These are phyloP conservation scores for Branchipolynoe longqiensis DNA, from an alignment of 2,888 invertebrate species.

Conservation along the genomic window DNA sequence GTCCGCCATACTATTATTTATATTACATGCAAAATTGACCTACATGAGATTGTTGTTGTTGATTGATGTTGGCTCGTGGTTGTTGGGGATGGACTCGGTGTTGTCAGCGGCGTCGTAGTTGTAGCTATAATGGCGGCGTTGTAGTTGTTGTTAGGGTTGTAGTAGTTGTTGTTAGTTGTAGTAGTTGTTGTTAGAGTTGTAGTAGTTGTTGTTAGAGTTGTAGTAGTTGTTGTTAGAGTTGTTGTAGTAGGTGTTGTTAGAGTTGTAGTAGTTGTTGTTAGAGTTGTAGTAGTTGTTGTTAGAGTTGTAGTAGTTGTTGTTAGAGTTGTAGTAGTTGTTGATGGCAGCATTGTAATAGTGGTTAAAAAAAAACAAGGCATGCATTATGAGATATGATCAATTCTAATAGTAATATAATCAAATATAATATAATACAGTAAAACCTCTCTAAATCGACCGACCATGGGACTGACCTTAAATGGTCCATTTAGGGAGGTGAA, in stretches of 20 bases:
- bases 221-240: not conserved
- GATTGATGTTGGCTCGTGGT: not conserved
- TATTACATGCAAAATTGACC: too few relatives aligned
- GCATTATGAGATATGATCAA: not conserved
- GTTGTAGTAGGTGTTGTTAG: not conserved
- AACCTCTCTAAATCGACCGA: too few relatives aligned
- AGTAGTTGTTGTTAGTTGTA: not conserved
- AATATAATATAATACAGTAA: too few relatives aligned
- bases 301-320: not conserved
- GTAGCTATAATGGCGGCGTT: not conserved
- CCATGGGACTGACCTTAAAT: too few relatives aligned
- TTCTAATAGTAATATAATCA: not conserved
- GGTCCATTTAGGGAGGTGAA: too few relatives aligned
- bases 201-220: constrained; percentile 2
- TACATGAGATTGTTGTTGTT: not conserved
- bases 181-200: not conserved
- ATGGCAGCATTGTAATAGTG: not conserved
- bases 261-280: not conserved
- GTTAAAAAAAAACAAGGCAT: not conserved
- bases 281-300: not conserved
- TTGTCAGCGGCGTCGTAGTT: not conserved
- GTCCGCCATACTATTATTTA: too few relatives aligned
- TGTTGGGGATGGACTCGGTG: too few relatives aligned
- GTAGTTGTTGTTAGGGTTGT: not conserved
- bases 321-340: too few relatives aligned